Percentiles rank a stretch among this genome's conserved stretches.
phyloP scores from a whole-genome alignment of 2,888 invertebrate genomes.

The Thymelicus acteon region DNA sequence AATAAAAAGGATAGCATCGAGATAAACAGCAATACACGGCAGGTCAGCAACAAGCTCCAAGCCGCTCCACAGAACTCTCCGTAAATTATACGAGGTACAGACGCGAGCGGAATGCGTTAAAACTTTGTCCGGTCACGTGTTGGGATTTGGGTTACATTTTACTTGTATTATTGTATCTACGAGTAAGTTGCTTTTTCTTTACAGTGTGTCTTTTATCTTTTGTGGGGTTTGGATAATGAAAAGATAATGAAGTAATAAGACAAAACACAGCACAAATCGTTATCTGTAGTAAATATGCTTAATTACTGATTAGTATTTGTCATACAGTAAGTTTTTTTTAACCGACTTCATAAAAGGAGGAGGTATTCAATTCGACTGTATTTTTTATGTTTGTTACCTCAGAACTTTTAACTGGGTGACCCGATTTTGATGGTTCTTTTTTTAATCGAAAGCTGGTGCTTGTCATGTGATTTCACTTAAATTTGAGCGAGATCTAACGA shows the following conservation, averaged over 20 bases:
- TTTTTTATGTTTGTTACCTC: too few species aligned
- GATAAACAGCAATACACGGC: constrained; percentile 22
- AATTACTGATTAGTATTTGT: too few species aligned
- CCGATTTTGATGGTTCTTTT: too few species aligned
- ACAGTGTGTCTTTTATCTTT: not conserved
- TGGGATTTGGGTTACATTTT: constrained; percentile 6
- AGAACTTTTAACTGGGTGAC: too few species aligned
- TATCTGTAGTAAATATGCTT: too few species aligned
- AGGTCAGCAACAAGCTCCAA: constrained; percentile 21
- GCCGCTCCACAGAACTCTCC: constrained; percentile 15
- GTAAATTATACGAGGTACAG: constrained; percentile 21
- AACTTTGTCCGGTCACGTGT: constrained; percentile 21
- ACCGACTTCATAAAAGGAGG: too few species aligned
- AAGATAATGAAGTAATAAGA: not conserved
- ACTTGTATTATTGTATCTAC: not conserved
- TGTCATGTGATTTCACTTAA: too few species aligned
- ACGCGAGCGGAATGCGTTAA: constrained; percentile 27
- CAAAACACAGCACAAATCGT: not conserved
- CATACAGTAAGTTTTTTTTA: too few species aligned
- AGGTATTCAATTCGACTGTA: too few species aligned
- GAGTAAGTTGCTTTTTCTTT: not conserved
- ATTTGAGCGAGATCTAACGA: too few species aligned
- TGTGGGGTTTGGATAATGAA: not conserved
- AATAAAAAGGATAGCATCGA: not conserved
- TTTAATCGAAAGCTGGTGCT: too few species aligned